A percentile compares a stretch with the other conserved stretches of the same genome.
phyloP scores from a whole-genome alignment of 1,140 invertebrate genomes.

The Cryptotermes secundus region DNA sequence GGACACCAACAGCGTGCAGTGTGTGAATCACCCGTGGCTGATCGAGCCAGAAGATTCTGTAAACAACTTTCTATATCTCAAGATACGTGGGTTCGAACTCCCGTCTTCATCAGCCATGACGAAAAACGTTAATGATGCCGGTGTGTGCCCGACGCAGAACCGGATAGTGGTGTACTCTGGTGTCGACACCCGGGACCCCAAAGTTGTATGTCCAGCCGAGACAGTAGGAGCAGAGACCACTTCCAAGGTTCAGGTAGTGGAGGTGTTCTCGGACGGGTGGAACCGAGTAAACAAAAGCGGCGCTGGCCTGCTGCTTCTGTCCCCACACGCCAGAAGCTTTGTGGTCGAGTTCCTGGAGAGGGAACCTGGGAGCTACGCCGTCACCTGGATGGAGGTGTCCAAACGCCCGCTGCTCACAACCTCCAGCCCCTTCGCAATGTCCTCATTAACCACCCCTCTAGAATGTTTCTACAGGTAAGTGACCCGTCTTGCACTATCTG shows the following conservation, averaged over 20 bases:
- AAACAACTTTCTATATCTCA: constrained; percentile 69
- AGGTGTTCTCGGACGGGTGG: constrained; percentile 76
- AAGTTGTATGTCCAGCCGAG: constrained; percentile 64
- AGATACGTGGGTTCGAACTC: constrained; percentile 41
- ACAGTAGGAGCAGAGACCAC: constrained; percentile 39
- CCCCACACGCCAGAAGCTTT: constrained; percentile 64
- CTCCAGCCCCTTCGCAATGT: constrained; percentile 58
- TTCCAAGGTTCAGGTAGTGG: constrained; percentile 51
- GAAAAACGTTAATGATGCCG: not conserved
- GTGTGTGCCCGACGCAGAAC: constrained; percentile 66
- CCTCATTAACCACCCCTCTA: constrained; percentile 44
- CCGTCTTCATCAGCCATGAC: not conserved
- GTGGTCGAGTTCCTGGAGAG: constrained; percentile 69
- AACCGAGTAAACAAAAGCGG: constrained; percentile 45
- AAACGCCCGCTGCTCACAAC: constrained; percentile 61
- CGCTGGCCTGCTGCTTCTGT: constrained; percentile 47
- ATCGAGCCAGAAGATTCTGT: constrained; percentile 70
- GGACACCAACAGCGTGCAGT: constrained; percentile 46
- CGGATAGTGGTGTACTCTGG: constrained; percentile 71
- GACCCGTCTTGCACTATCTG: too few species aligned
- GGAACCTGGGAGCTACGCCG: constrained; percentile 67
- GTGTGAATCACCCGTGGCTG: constrained; percentile 73
- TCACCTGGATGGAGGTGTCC: constrained; percentile 77
- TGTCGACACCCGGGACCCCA: constrained; percentile 56
- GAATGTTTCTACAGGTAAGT: constrained; percentile 70